phyloP scores from a whole-genome alignment of 2,797 vertebrate species.

The Perodicticus potto region DNA sequence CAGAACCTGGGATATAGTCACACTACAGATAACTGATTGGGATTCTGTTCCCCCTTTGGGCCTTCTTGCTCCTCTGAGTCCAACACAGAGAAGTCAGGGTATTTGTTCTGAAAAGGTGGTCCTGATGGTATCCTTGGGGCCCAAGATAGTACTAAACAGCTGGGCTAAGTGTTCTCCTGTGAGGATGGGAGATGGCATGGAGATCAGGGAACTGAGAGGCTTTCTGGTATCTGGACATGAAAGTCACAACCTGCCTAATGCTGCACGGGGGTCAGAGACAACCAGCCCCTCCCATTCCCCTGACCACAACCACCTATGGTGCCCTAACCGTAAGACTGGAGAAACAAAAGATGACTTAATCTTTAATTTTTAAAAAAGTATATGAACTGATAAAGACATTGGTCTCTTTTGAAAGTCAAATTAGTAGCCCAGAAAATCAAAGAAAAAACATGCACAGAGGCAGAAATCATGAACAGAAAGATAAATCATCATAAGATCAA shows the following conservation, averaged over 20 bases:
- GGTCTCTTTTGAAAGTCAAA: constrained; percentile 1
- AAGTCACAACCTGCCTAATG: neutral
- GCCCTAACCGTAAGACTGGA: neutral
- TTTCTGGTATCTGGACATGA: neutral
- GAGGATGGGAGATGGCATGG: neutral
- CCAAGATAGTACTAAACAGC: neutral
- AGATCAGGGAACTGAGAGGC: neutral
- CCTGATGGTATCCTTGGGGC: neutral
- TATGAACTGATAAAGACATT: neutral
- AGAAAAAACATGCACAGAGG: neutral
- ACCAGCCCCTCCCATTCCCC: neutral
- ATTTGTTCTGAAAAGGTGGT: neutral
- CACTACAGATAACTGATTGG: neutral
- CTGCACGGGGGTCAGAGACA: neutral
- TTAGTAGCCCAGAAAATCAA: neutral
- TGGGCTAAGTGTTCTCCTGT: neutral
- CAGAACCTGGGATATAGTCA: neutral
- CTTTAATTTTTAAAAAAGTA: neutral
- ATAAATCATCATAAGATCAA: neutral
- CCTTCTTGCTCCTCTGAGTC: no score
- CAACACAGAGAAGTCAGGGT: neutral
- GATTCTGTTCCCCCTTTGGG: neutral
- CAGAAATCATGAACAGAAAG: neutral
- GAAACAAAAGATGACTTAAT: neutral
- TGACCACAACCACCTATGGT: neutral